Base-by-base conservation (phyloP, 2,888 invertebrate genomes). In the Nomada fucata region DNA sequence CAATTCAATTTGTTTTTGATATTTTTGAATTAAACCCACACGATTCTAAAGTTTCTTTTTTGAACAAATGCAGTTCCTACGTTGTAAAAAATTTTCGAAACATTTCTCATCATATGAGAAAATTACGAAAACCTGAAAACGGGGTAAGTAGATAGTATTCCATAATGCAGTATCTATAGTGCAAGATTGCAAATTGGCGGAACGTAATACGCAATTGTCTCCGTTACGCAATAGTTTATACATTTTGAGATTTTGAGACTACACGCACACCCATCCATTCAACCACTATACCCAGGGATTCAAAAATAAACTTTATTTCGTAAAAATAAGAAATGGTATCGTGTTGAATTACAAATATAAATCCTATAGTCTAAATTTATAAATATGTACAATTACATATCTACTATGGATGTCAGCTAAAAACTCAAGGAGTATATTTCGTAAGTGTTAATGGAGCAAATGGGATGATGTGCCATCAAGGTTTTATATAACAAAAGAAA, bases 381-480 rank as follows among this genome's bases (percentile, higher is more conserved):
- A 92, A 92, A 92, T 93, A 93, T 93, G 88, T 93, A 93, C 92
- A 91, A 85, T 89, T 89, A 91, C 87, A 92, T 90, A 90, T 89
- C 89, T 91, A 91, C 86, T 86, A 90, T 87, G 86, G 85, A 86
- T 86, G 85, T 89, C 85, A 86, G 69, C 81, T 89, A 89, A 83
- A 85, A 89, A 90, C 86, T 89, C 86, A 86, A 87, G 78, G 86
- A 89, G 86, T 88, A 88, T 88, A 86, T 71, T 79, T 86, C 68
- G 61, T 82, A 82, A 86, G 82, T 87, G 79, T 88, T 78, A 63
- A 79, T 89, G 89, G 90, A 91, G 91, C 91, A 91, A 84, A 90
- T 90, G 88, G 86, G 91, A 90, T 87, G 90, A 89, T 87, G 75
- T 57, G 36, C 55, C 63, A 64, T 69, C 13, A 77, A 71, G 42